Percentiles rank a stretch among this genome's conserved stretches.
Evolutionary conservation across 2,888 invertebrate genomes (phyloP).

Genomic region (Nomada goodeniana): DNA sequence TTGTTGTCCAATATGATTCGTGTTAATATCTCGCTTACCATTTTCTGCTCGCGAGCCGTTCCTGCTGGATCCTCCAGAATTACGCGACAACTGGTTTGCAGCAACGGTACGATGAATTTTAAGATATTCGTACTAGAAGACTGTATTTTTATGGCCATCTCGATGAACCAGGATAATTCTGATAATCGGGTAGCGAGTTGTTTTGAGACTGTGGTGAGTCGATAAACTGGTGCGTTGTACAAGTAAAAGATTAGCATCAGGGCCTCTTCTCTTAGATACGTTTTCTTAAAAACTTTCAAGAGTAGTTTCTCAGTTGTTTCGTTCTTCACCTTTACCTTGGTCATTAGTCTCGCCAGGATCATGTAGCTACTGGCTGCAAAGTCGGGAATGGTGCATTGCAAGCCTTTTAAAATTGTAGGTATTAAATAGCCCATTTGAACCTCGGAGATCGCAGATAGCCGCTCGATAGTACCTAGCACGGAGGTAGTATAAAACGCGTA

Average conservation of each 20-base stretch:
- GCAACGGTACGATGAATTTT: conserved; percentile 86
- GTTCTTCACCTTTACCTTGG: conserved; percentile 87
- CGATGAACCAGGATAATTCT: conserved; percentile 84
- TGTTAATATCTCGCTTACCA: conserved; percentile 87
- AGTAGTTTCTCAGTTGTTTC: conserved; percentile 87
- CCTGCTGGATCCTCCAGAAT: conserved; percentile 84
- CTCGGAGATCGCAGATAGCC: conserved; percentile 86
- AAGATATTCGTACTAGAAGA: conserved; percentile 86
- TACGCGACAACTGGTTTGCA: conserved; percentile 85
- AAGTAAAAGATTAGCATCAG: conserved; percentile 89
- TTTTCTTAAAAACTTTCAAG: conserved; percentile 86
- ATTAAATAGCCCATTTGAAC: conserved; percentile 89
- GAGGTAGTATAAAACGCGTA: conserved; percentile 93
- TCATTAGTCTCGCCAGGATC: conserved; percentile 89
- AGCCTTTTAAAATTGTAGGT: conserved; percentile 89
- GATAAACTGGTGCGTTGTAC: conserved; percentile 88
- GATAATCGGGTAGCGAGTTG: conserved; percentile 86
- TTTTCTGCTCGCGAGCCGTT: conserved; percentile 85
- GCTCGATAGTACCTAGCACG: conserved; percentile 89
- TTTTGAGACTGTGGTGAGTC: conserved; percentile 85
- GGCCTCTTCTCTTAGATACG: conserved; percentile 87
- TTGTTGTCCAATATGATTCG: conserved; percentile 87
- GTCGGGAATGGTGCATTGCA: conserved; percentile 89
- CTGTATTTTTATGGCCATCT: conserved; percentile 86
- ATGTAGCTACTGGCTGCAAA: conserved; percentile 91